Conservation (phyloP, 2,888 invertebrate genomes). For the Apocheima hispidaria region DNA sequence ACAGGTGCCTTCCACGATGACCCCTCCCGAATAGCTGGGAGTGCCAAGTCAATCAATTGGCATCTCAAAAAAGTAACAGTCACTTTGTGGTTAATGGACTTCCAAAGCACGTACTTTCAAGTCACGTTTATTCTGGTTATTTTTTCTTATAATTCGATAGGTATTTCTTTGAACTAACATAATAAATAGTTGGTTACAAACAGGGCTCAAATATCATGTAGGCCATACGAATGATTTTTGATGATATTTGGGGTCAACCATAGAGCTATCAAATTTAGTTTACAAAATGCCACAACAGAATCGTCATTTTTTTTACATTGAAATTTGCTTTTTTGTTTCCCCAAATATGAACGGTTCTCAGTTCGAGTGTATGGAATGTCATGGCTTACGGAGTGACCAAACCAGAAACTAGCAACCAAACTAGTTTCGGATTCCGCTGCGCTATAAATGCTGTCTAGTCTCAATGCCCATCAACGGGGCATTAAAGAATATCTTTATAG, state of each 20-base stretch:
- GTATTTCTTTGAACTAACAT: too few species aligned
- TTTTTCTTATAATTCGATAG: too few species aligned
- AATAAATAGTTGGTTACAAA: neutral
- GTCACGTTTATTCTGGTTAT: neutral
- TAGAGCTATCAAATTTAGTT: too few species aligned
- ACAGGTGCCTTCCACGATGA: slow-evolving; percentile 73
- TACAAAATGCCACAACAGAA: too few species aligned
- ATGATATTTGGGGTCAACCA: too few species aligned
- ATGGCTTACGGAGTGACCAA: slow-evolving; percentile 13
- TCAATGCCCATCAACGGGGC: slow-evolving; percentile 25
- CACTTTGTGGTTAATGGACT: slow-evolving; percentile 14
- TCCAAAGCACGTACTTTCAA: slow-evolving; percentile 15
- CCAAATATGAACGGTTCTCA: slow-evolving; percentile 16
- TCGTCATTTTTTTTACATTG: too few species aligned
- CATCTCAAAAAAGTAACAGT: slow-evolving; percentile 26
- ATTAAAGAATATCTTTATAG: slow-evolving; percentile 32
- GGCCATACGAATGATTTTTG: too few species aligned
- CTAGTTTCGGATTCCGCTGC: slow-evolving; percentile 31
- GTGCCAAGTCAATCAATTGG: slow-evolving; percentile 31
- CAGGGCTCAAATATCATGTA: too few species aligned
- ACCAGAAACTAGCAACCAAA: slow-evolving; percentile 29
- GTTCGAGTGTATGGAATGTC: slow-evolving; percentile 13
- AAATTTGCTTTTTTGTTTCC: neutral
- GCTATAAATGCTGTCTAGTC: slow-evolving; percentile 34
- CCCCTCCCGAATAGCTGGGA: slow-evolving; percentile 57